Evolutionary conservation across 1,140 invertebrate genomes (phyloP).

Genomic region (Atopsyche davidsoni): DNA sequence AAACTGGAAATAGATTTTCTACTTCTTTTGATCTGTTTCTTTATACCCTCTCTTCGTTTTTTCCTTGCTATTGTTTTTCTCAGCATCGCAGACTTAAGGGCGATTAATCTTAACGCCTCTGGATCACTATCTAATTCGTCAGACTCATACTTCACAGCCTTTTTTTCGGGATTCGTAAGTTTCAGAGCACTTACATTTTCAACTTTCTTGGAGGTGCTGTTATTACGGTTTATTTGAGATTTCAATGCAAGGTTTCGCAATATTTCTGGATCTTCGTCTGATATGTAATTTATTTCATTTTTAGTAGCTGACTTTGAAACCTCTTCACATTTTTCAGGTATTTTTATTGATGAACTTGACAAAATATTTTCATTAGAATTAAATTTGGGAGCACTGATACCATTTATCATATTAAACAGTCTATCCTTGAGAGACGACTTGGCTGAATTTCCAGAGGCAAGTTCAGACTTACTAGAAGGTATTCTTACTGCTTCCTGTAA

Average conservation of each 20-base stretch:
- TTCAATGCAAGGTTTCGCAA: constrained; percentile 42
- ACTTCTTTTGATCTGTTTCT: constrained; percentile 13
- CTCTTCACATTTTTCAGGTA: neutral
- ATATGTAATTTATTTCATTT: constrained; percentile 20
- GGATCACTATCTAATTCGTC: constrained; percentile 46
- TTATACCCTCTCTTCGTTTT: constrained; percentile 23
- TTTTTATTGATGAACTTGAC: neutral
- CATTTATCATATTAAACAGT: constrained; percentile 11
- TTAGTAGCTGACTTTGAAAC: neutral
- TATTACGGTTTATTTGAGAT: constrained; percentile 36
- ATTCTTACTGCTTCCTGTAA: constrained; percentile 15
- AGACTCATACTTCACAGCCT: constrained; percentile 20
- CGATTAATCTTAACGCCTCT: constrained; percentile 43
- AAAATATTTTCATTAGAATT: neutral
- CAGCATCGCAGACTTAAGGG: constrained; percentile 42
- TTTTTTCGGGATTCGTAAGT: neutral
- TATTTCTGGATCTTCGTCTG: constrained; percentile 45
- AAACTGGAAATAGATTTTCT: constrained; percentile 7
- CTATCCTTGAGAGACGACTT: constrained; percentile 15
- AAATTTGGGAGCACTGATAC: neutral
- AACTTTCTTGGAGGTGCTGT: neutral
- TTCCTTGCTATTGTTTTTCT: constrained; percentile 48
- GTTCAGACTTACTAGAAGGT: constrained; percentile 5
- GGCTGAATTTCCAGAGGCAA: constrained; percentile 3
- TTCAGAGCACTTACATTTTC: neutral